These are phyloP conservation scores for Hemistola chrysoprasaria DNA, from an alignment of 2,888 invertebrate genomes.

Conservation along the genomic window DNA sequence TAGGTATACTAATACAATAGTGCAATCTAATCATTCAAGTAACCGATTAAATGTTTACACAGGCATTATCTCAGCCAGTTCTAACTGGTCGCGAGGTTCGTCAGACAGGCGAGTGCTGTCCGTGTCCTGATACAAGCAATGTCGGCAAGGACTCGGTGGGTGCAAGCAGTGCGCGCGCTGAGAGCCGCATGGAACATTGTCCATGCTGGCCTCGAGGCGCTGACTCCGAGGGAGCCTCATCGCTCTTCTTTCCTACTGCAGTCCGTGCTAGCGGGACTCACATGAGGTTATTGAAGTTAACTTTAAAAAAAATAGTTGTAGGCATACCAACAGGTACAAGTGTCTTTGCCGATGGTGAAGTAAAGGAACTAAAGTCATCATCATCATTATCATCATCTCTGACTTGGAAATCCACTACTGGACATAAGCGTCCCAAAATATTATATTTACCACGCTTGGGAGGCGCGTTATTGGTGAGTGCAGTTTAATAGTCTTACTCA, in stretches of 20 bases:
- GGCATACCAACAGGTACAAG: too few relatives aligned
- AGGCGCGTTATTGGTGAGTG: too few relatives aligned
- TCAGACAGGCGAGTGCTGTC: slow-evolving; percentile 52
- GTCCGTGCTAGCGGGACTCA: slow-evolving; percentile 41
- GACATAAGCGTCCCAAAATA: too few relatives aligned
- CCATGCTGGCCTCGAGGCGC: slow-evolving; percentile 42
- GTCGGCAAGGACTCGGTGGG: slow-evolving; percentile 13
- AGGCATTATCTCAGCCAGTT: slow-evolving; percentile 53
- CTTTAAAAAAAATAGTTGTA: too few relatives aligned
- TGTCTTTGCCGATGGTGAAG: too few relatives aligned
- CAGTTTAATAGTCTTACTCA: too few relatives aligned
- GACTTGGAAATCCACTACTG: too few relatives aligned
- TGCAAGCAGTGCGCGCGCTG: slow-evolving; percentile 12
- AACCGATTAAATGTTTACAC: slow-evolving; percentile 9
- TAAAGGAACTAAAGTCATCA: too few relatives aligned
- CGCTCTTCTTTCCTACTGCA: slow-evolving; percentile 48
- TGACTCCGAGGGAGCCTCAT: slow-evolving; percentile 59
- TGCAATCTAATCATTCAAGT: not conserved
- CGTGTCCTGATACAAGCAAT: slow-evolving; percentile 43
- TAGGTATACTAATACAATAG: too few relatives aligned
- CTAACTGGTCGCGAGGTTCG: slow-evolving; percentile 18
- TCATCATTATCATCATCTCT: too few relatives aligned
- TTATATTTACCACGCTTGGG: too few relatives aligned
- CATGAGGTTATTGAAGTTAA: too few relatives aligned
- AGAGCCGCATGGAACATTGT: slow-evolving; percentile 40